Percentiles rank a stretch among this genome's conserved stretches.
Evolutionary conservation across 2,797 vertebrate genomes (phyloP).

Genomic region (Emydoidea blandingii): DNA sequence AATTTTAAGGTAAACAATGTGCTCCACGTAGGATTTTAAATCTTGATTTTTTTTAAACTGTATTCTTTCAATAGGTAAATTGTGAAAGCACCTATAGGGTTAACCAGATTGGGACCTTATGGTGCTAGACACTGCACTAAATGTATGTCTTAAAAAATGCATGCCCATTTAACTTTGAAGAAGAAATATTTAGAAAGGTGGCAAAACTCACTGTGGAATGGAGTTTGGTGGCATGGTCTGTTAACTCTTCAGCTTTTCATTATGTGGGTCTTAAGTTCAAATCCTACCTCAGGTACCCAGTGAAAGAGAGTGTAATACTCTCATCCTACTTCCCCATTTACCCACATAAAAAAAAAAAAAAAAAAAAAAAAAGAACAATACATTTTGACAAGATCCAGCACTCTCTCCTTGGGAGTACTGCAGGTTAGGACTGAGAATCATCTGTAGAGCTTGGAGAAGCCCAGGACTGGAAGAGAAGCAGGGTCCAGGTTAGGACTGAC

Average conservation of each 20-base stretch:
- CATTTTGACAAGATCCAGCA: neutral
- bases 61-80: neutral
- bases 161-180: no score
- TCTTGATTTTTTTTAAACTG: neutral
- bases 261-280: neutral
- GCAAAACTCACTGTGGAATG: neutral
- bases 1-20: neutral
- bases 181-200: neutral
- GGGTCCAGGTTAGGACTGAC: neutral
- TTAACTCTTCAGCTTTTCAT: neutral
- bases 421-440: neutral
- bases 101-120: neutral
- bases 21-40: neutral
- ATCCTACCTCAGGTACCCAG: neutral
- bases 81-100: neutral
- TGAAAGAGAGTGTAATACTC: neutral
- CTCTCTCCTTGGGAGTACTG: neutral
- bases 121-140: neutral
- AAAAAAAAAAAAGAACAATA: neutral
- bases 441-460: neutral
- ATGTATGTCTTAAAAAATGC: neutral
- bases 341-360: neutral
- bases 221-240: neutral
- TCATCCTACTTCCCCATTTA: neutral
- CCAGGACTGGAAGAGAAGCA: neutral